Evolutionary conservation across 2,113 vertebrate species (phyloP).

Genomic region (Cricetomys ansorgei): DNA sequence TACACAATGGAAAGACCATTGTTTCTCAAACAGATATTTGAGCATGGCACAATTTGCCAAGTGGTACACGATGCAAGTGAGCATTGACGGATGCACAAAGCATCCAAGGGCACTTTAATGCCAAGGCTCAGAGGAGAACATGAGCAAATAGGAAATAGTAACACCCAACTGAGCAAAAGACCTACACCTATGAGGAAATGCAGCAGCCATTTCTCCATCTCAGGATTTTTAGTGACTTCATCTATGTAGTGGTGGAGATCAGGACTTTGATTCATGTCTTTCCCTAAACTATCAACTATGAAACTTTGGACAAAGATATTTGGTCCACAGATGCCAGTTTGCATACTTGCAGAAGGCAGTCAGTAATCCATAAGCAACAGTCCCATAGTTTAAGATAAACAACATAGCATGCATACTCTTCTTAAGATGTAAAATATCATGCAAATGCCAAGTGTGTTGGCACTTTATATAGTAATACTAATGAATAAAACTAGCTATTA

Average conservation of each 20-base stretch:
- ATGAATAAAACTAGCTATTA: background rate
- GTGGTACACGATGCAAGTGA: background rate
- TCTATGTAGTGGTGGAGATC: background rate
- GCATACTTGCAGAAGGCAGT: background rate
- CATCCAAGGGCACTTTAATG: background rate
- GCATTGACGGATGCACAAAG: background rate
- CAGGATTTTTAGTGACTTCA: background rate
- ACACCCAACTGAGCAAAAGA: background rate
- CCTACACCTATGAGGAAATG: background rate
- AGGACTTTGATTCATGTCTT: background rate
- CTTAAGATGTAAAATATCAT: slow-evolving; percentile 1
- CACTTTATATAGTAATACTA: background rate
- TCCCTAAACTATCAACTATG: background rate
- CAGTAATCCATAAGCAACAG: background rate
- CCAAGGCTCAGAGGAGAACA: background rate
- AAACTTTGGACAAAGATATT: background rate
- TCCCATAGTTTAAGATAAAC: background rate
- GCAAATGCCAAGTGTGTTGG: background rate
- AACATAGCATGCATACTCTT: background rate
- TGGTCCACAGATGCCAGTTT: background rate
- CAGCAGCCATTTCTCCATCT: background rate
- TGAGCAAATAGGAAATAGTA: background rate
- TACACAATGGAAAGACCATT: background rate
- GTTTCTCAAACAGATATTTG: background rate
- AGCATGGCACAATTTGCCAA: background rate